Conservation (phyloP, 2,113 vertebrate species). For the Galemys pyrenaicus region DNA sequence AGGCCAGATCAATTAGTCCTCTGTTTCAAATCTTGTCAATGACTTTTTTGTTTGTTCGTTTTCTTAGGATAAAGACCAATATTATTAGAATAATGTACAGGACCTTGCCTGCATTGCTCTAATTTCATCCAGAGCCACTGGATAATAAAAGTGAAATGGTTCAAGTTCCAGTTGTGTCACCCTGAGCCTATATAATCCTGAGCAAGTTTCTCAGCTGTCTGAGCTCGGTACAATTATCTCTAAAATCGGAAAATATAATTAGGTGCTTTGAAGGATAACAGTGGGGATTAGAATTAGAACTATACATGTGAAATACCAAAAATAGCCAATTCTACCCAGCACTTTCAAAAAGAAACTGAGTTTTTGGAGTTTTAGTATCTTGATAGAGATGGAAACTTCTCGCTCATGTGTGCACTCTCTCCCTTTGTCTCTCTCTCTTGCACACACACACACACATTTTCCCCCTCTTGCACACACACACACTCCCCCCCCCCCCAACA, state of each 20-base stretch:
- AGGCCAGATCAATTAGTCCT: not conserved
- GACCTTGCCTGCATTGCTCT: not conserved
- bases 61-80: not conserved
- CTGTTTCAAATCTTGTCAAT: not conserved
- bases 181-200: not conserved
- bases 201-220: not conserved
- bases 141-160: not conserved
- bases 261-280: not conserved
- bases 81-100: not conserved
- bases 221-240: not conserved
- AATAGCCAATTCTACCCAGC: not conserved
- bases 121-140: rapidly evolving
- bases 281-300: not conserved
- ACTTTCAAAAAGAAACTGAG: constrained; percentile 5
- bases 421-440: not conserved
- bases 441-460: not conserved
- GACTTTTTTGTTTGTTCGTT: not conserved
- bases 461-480: not conserved
- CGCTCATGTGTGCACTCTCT: too few species aligned
- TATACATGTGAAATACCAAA: not conserved
- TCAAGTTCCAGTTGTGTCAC: not conserved
- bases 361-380: not conserved
- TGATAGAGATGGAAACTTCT: not conserved
- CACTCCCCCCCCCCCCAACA: too few species aligned
- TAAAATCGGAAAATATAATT: not conserved